phyloP scores from a whole-genome alignment of 1,140 invertebrate genomes.

The Sipha flava region DNA sequence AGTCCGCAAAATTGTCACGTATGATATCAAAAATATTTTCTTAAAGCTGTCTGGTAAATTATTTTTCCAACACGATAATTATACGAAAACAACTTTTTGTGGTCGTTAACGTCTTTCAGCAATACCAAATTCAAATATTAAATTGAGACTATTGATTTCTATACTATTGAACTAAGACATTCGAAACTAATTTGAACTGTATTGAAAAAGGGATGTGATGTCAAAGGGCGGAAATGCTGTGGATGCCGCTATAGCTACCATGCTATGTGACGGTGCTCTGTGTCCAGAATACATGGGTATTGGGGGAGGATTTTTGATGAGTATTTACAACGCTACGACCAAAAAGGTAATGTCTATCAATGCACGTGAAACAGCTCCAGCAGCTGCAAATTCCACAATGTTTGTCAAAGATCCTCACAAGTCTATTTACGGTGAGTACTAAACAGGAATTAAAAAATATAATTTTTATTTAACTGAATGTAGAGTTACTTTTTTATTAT shows the following conservation, averaged over 20 bases:
- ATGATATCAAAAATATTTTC: no score
- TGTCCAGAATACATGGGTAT: slow-evolving; percentile 72
- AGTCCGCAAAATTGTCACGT: no score
- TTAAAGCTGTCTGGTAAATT: no score
- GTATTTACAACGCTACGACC: slow-evolving; percentile 55
- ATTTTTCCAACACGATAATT: no score
- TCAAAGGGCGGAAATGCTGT: slow-evolving; percentile 63
- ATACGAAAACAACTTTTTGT: no score
- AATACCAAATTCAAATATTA: no score
- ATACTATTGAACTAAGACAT: no score
- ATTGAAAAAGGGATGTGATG: slow-evolving; percentile 50
- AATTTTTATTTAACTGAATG: no score
- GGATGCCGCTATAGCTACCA: slow-evolving; percentile 69
- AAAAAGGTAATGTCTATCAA: slow-evolving; percentile 49
- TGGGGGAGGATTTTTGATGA: slow-evolving; percentile 74
- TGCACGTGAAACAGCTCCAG: slow-evolving; percentile 63
- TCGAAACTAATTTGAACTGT: neutral
- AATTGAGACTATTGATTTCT: no score
- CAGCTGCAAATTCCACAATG: slow-evolving; percentile 52
- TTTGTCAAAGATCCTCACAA: slow-evolving; percentile 48
- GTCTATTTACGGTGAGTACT: slow-evolving; percentile 47
- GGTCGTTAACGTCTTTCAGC: no score
- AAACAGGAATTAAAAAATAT: neutral
- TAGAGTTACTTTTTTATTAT: no score
- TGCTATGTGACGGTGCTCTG: slow-evolving; percentile 73